Evolutionary conservation across 2,888 invertebrate genomes (phyloP), one percentile per base, ranked within the genome.

Genomic region (Oscheius sp.): DNA sequence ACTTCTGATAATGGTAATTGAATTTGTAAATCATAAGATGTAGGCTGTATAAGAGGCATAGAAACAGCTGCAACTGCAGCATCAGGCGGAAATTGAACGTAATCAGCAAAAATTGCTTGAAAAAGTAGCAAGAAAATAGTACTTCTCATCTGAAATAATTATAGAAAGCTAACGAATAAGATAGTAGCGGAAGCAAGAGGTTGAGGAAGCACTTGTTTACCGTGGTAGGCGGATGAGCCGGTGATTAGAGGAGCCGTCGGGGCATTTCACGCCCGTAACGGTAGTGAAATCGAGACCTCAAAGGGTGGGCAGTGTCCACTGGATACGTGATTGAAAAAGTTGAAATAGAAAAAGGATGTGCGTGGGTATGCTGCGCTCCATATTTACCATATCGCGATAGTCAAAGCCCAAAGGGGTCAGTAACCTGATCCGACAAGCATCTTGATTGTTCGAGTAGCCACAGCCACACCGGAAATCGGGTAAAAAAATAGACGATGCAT

Each of bases 1-100:
- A 77, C 74, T 67, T 77, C 77, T 2, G 77, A 77, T 2, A 77
- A 36, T 14, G 77, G 77, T 17, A 77, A 59, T 41, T 77, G 77
- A n/a, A 77, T 50, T 64, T 75, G 74, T 28, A 77, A 32, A 67
- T 77, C 77, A 59, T 77, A 77, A 6, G 63, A 54, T 5, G 72
- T 22, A 5, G 73, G 73, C 22, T 14, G 28, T 22, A 67, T 45
- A 22, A 67, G 50, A 8, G 50, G 49, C 0, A 33, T 44, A 36
- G 30, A 8, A 22, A 44, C 28, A 2, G 59, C n/a, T 20, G 49
- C 51, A 30, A 33, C 17, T 6, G 64, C 36, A n/a, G 36, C 20
- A n/a, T 26, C 32, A 20, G 26, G 45, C 9, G 33, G 45, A 47
- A 44, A 28, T 26, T 59, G 59, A 5, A 59, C 44, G 20, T 28